Conservation (phyloP, 1,140 invertebrate species). For the Sarcophaga peregrina region DNA sequence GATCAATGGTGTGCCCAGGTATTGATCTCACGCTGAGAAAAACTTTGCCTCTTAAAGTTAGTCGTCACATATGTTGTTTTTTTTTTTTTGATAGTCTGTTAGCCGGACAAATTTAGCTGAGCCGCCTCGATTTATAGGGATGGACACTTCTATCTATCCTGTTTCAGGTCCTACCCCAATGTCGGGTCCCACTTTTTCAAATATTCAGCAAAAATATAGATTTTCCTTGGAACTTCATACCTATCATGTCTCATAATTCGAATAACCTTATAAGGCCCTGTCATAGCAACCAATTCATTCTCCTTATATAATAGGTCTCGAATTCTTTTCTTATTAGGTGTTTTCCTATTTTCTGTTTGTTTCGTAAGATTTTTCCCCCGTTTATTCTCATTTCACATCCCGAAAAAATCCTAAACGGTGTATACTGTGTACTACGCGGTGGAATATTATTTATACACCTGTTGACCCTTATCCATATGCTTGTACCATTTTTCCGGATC, state of each 20-base stretch:
- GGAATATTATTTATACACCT: slow-evolving; percentile 12
- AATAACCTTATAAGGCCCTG: slow-evolving; percentile 24
- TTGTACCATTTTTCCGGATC: slow-evolving; percentile 25
- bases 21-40: too few relatives aligned
- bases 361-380: too few relatives aligned
- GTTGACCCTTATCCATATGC: background rate
- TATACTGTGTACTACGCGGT: background rate
- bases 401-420: slow-evolving; percentile 13
- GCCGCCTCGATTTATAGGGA: too few relatives aligned
- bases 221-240: slow-evolving; percentile 16
- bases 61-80: too few relatives aligned
- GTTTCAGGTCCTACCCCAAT: too few relatives aligned
- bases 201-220: too few relatives aligned
- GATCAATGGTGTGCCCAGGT: too few relatives aligned
- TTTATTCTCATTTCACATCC: slow-evolving; percentile 21
- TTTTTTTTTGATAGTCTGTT: too few relatives aligned
- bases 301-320: background rate
- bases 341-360: slow-evolving; percentile 11
- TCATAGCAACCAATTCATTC: slow-evolving; percentile 38
- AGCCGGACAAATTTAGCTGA: too few relatives aligned
- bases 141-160: too few relatives aligned
- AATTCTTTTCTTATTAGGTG: slow-evolving; percentile 27
- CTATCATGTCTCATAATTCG: background rate
- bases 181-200: too few relatives aligned
- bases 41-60: too few relatives aligned